Evolutionary conservation across 2,113 vertebrate genomes (phyloP), one percentile per base, ranked within the genome.

Genomic region (Nicator chloris): DNA sequence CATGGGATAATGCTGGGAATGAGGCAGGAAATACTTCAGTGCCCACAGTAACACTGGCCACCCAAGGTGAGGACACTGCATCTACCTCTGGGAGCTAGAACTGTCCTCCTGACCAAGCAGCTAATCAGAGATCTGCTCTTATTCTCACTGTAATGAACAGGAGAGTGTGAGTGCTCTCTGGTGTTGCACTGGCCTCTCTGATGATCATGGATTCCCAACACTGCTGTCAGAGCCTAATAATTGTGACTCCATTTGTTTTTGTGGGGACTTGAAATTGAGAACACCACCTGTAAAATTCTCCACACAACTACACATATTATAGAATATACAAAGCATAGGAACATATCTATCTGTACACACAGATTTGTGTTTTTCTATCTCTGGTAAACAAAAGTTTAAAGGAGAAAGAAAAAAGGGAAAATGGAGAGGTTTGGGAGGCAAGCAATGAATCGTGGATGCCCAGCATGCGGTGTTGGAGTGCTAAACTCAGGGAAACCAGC

Each of bases 401-500:
- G 21, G n/a, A 42, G 22, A 10, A 5, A 23, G 51, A 39, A 61
- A 61, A 28, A 51, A 42, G 42, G 11, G n/a, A 47, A 91, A 42
- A 40, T 50, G 51, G 35, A 56, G 71, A 86, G 23, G 9, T 63
- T 88, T 82, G 59, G 68, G 85, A 94, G 86, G 76, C 45, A 81
- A 47, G 86, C 68, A 83, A 70, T 90, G 92, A 96, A 77, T 81
- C 9, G 27, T 86, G 82, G 31, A 83, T 90, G 77, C 93, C 88
- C 90, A 96, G 85, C 85, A 60, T 73, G 93, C 5, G 4, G 44
- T 6, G 3, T 70, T 76, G 44, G 35, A 95, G 59, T 83, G 76
- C 69, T 88, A 40, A 82, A 90, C 50, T 64, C 72, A 31, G 88
- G 60, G 53, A 73, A 93, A 68, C 6, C 93, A 96, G 90, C 85